These are phyloP conservation scores for Epinotia brunnichana DNA, from an alignment of 2,888 invertebrate species.

Conservation along the genomic window DNA sequence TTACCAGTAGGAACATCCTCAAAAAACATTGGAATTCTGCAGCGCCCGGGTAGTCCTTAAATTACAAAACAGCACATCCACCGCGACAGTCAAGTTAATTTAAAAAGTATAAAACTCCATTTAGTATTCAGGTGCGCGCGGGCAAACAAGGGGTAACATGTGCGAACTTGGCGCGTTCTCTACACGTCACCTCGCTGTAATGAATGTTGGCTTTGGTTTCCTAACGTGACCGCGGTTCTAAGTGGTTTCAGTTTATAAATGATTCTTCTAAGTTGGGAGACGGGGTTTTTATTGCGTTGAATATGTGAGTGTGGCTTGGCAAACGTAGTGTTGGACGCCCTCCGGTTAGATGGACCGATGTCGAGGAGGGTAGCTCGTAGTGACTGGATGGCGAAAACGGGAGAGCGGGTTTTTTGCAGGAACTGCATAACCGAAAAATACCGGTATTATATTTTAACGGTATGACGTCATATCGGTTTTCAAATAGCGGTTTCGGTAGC, in stretches of 20 bases:
- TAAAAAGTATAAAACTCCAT: constrained; percentile 28
- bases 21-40: too few species aligned
- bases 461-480: too few species aligned
- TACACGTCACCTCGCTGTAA: constrained; percentile 49
- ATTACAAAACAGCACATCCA: constrained; percentile 14
- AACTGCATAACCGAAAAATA: too few species aligned
- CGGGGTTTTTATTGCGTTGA: constrained; percentile 2
- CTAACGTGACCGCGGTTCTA: constrained; percentile 39
- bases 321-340: neutral
- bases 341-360: too few species aligned
- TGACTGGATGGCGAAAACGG: too few species aligned
- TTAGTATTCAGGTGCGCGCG: constrained; percentile 47
- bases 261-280: constrained; percentile 3
- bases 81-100: constrained; percentile 31
- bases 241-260: constrained; percentile 28
- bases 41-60: neutral
- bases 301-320: neutral
- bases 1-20: too few species aligned
- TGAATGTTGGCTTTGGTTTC: constrained; percentile 44
- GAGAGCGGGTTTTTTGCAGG: too few species aligned
- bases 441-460: too few species aligned
- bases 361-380: too few species aligned
- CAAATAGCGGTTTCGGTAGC: too few species aligned
- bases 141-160: constrained; percentile 47
- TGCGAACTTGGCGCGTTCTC: constrained; percentile 48